Evolutionary conservation across 1,140 invertebrate species (phyloP), one percentile per base, ranked within the genome.

Genomic region (Rhopalosiphum maidis): DNA sequence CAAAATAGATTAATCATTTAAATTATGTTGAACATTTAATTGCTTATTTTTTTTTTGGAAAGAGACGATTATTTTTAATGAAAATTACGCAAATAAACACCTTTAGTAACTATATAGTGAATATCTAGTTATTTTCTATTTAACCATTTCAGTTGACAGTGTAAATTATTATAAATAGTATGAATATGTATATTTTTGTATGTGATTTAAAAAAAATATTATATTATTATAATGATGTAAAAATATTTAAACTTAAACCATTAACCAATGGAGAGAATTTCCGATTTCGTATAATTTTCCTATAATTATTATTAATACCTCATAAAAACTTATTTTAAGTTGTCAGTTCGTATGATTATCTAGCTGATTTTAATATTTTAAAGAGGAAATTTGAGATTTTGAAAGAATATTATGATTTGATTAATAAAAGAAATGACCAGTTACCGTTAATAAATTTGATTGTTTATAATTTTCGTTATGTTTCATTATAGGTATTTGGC

Each of bases 401-500:
- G 2, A 68, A 30, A 68, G 11, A 68, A n/a, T 68, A 68, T 68
- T 68, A 68, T 68, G 3, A 54, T 22, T 22, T 21, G 51, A 68
- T 68, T 30, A 68, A 68, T 68, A n/a, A n/a, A 60, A 30, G 18
- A n/a, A n/a, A n/a, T n/a, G 4, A 68, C 30, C 11, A 68, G 30
- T 68, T 68, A 15, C 4, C 30, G 60, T n/a, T n/a, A 15, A 77
- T n/a, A 77, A n/a, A 18, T 4, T 77, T n/a, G 60, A 18, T 77
- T 77, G n/a, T 77, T 77, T n/a, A 77, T 77, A 15, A 77, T 6
- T 77, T 77, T 77, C 18, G 30, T n/a, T 77, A 41, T 90, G 43
- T 60, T n/a, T 90, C 15, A 30, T 90, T 94, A 37, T 91, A 97
- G 97, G 97, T 77, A 97, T 98, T 95, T 98, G 98, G 98, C 98